Conservation (phyloP, 2,888 invertebrate species). For the Xanthorhoe designata region DNA sequence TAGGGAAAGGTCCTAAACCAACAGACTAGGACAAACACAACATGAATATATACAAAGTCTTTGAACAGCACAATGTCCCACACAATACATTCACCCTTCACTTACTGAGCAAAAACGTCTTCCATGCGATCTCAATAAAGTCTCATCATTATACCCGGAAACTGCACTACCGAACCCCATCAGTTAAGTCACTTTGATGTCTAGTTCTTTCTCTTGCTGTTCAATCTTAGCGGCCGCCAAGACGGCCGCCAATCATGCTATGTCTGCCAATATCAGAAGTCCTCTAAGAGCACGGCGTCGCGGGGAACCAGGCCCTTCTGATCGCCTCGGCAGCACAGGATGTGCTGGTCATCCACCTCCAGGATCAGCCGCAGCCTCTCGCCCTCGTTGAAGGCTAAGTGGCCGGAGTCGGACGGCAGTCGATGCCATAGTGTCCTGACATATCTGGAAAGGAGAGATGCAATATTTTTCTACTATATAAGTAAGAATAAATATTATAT, state of each 20-base stretch:
- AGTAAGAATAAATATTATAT: no score
- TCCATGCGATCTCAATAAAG: constrained; percentile 32
- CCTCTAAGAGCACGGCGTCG: constrained; percentile 87
- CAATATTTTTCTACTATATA: no score
- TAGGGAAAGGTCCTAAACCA: constrained; percentile 50
- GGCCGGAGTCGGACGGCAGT: constrained; percentile 91
- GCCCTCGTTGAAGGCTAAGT: constrained; percentile 91
- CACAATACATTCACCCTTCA: constrained; percentile 47
- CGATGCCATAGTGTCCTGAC: constrained; percentile 91
- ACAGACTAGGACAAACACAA: constrained; percentile 51
- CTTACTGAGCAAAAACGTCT: constrained; percentile 49
- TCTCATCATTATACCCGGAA: constrained; percentile 23
- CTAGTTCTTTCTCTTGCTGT: constrained; percentile 51
- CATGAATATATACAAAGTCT: constrained; percentile 62
- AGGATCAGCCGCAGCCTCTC: constrained; percentile 90
- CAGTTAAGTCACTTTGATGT: constrained; percentile 4
- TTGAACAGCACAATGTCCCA: constrained; percentile 53
- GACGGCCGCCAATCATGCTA: constrained; percentile 78
- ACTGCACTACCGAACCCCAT: constrained; percentile 36
- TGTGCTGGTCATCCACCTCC: constrained; percentile 91
- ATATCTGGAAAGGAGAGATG: constrained; percentile 71
- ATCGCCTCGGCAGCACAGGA: constrained; percentile 90
- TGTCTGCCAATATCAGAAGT: constrained; percentile 80
- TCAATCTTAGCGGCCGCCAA: constrained; percentile 72
- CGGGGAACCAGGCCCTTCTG: constrained; percentile 91